Percentiles rank a stretch among this genome's conserved stretches.
Conservation (phyloP, 2,888 invertebrate genomes). For the Cerceris ruficornis region DNA sequence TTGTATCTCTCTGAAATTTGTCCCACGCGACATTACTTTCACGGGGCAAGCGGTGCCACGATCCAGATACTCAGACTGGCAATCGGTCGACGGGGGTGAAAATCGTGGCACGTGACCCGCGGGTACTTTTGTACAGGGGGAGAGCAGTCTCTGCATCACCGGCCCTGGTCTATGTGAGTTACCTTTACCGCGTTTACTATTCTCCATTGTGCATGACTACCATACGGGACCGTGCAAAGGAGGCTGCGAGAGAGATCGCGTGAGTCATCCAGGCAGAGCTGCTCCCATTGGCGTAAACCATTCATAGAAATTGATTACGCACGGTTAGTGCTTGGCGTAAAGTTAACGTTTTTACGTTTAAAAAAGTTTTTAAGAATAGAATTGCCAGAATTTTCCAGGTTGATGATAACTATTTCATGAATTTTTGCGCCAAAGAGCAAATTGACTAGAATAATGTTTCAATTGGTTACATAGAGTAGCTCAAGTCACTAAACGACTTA, state of each 20-base stretch:
- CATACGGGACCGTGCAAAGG: conserved; percentile 69
- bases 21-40: conserved; percentile 1
- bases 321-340: neutral
- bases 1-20: neutral
- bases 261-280: conserved; percentile 68
- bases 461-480: no score
- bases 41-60: conserved; percentile 14
- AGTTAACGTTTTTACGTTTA: no score
- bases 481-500: no score
- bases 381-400: no score
- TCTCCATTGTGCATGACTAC: conserved; percentile 69
- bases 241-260: conserved; percentile 70
- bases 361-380: no score
- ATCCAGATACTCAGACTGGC: conserved; percentile 36
- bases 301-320: neutral
- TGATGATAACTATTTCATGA: no score
- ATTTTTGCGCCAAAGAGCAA: no score
- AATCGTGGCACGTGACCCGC: conserved; percentile 71
- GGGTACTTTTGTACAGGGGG: conserved; percentile 60
- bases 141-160: conserved; percentile 53
- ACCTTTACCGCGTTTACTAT: conserved; percentile 75
- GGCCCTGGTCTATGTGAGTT: conserved; percentile 67
- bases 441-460: no score
- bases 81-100: conserved; percentile 59
- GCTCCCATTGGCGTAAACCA: conserved; percentile 60